Percentiles rank a stretch among this genome's conserved stretches.
Evolutionary conservation across 2,113 vertebrate species (phyloP).

Genomic region (Labeo rohita): DNA sequence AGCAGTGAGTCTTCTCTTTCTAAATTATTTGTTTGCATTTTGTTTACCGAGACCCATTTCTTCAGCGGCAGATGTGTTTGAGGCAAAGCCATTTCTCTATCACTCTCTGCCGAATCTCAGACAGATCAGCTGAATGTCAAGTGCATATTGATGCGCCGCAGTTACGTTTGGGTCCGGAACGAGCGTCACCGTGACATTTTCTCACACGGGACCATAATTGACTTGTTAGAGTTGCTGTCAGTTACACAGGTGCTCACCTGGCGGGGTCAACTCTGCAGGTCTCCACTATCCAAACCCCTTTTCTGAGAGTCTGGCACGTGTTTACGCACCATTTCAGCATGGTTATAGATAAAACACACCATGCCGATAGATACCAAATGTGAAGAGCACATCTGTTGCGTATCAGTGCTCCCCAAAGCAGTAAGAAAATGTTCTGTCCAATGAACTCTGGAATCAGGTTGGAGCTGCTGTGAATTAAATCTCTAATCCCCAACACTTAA

Average conservation of each 20-base stretch:
- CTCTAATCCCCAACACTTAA: constrained; percentile 34
- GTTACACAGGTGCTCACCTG: constrained; percentile 53
- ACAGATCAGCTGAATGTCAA: constrained; percentile 38
- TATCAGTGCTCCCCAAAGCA: background rate
- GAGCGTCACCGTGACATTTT: constrained; percentile 47
- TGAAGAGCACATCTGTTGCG: background rate
- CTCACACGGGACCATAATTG: constrained; percentile 50
- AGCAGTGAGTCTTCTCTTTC: constrained; percentile 12
- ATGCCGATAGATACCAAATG: background rate
- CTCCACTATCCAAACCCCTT: constrained; percentile 27
- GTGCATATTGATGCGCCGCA: constrained; percentile 3
- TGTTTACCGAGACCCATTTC: constrained; percentile 44
- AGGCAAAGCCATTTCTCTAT: background rate
- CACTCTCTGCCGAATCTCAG: background rate
- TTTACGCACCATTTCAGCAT: background rate
- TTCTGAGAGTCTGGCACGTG: background rate
- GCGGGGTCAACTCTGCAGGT: constrained; percentile 43
- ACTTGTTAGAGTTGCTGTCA: constrained; percentile 54
- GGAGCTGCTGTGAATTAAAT: background rate
- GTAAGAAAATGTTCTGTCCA: background rate
- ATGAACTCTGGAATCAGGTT: background rate
- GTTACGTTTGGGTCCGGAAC: constrained; percentile 18
- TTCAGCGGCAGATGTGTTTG: constrained; percentile 25
- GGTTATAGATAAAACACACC: background rate
- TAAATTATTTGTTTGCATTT: constrained; percentile 57